phyloP scores from a whole-genome alignment of 2,797 vertebrate genomes.

The Galaxias olidus region DNA sequence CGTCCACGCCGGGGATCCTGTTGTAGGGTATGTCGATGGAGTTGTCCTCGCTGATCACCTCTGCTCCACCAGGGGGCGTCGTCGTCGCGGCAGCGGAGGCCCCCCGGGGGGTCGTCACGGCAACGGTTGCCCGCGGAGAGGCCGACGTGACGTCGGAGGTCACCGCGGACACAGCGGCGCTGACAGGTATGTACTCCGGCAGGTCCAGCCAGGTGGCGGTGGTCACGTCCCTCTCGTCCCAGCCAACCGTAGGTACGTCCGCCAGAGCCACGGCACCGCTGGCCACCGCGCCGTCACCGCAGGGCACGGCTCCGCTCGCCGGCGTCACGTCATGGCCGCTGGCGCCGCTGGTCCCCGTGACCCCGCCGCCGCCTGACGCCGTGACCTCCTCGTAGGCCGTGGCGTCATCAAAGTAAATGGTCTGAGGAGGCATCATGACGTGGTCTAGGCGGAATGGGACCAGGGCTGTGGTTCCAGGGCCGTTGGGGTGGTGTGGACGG shows the following conservation, averaged over 20 bases:
- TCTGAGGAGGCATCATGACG: not conserved
- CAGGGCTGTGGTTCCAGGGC: slow-evolving; percentile 11
- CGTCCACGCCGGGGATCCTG: slow-evolving; percentile 69
- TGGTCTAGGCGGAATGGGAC: not conserved
- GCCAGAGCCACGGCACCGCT: slow-evolving; percentile 3
- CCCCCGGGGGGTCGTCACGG: slow-evolving; percentile 37
- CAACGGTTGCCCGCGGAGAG: slow-evolving; percentile 12
- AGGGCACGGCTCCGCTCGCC: slow-evolving; percentile 48
- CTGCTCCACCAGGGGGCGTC: slow-evolving; percentile 47
- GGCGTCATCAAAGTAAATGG: slow-evolving; percentile 2
- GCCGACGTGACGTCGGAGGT: slow-evolving; percentile 4
- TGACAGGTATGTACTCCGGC: slow-evolving; percentile 65
- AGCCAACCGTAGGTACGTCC: slow-evolving; percentile 49
- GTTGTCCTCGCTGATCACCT: slow-evolving; percentile 83
- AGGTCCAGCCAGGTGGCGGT: slow-evolving; percentile 61
- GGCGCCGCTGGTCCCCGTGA: slow-evolving; percentile 37
- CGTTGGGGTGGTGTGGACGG: slow-evolving; percentile 31
- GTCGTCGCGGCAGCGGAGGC: slow-evolving; percentile 4
- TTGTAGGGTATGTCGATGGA: slow-evolving; percentile 81
- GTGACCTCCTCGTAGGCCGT: slow-evolving; percentile 17
- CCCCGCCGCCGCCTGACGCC: slow-evolving; percentile 16
- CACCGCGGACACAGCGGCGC: slow-evolving; percentile 18
- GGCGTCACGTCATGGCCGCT: slow-evolving; percentile 43
- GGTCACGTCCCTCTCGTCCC: slow-evolving; percentile 44
- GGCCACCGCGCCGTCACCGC: slow-evolving; percentile 40